These are phyloP conservation scores for Carterocephalus palaemon DNA, from an alignment of 2,888 invertebrate species.

Conservation along the genomic window DNA sequence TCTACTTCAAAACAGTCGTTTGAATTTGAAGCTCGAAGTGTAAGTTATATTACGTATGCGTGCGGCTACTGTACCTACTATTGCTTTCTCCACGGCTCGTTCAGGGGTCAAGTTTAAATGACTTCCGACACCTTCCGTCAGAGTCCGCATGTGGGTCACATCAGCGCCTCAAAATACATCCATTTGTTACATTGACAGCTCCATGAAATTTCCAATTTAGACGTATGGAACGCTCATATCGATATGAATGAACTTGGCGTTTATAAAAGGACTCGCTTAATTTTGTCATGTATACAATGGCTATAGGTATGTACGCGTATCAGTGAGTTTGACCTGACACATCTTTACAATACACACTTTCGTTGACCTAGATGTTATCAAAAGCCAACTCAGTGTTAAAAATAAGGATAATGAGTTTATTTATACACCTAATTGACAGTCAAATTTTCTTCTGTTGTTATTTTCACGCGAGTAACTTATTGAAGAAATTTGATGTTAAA, in stretches of 20 bases:
- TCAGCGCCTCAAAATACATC: conserved; percentile 41
- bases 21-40: conserved; percentile 35
- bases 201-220: conserved; percentile 47
- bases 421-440: no score
- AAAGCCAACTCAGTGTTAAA: no score
- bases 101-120: conserved; percentile 65
- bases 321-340: conserved; percentile 17
- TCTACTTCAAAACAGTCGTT: no score
- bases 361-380: conserved; percentile 21
- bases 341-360: conserved; percentile 21
- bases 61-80: no score
- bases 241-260: conserved; percentile 21
- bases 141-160: conserved; percentile 45
- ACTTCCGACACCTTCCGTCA: conserved; percentile 46
- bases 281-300: conserved; percentile 29
- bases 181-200: conserved; percentile 56
- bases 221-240: conserved; percentile 33
- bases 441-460: no score
- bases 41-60: conserved; percentile 44
- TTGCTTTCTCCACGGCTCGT: conserved; percentile 59
- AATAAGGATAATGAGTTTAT: no score
- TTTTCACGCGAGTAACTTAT: no score
- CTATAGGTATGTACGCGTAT: not conserved
- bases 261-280: conserved; percentile 35
- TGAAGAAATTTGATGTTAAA: no score